These are phyloP conservation scores for Ptychodera flava DNA, from an alignment of 35 echinoderm and acorn worm genomes.

Conservation along the genomic window DNA sequence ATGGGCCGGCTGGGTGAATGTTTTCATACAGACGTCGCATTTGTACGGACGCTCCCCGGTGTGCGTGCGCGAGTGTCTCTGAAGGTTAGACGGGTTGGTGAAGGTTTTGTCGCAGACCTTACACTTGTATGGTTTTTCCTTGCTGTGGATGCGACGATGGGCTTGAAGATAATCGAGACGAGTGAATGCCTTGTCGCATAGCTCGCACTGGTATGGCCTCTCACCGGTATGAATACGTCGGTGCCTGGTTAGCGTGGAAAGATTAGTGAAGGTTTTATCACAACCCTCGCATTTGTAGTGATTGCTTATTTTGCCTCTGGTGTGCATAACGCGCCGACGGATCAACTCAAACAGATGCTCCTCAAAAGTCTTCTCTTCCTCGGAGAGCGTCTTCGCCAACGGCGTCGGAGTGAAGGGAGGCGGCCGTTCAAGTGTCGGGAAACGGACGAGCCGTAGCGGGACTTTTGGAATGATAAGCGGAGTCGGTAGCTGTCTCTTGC, in stretches of 20 bases:
- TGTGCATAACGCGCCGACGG: not conserved
- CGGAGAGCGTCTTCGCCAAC: not conserved
- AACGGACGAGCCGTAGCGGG: not conserved
- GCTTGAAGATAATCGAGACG: constrained; percentile 5
- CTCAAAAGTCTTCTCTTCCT: not conserved
- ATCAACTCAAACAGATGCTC: not conserved
- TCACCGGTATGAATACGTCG: constrained; percentile 70
- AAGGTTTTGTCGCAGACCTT: constrained; percentile 42
- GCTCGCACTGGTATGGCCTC: constrained; percentile 65
- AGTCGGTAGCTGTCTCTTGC: not conserved
- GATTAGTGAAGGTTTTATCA: constrained; percentile 62
- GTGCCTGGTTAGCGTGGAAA: constrained; percentile 84
- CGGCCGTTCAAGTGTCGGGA: not conserved
- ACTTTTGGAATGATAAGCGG: not conserved
- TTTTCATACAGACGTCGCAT: constrained; percentile 53
- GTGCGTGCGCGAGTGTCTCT: constrained; percentile 35
- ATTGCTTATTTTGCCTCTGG: not conserved
- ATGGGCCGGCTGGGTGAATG: constrained; percentile 41
- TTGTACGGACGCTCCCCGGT: constrained; percentile 55
- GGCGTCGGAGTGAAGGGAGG: not conserved
- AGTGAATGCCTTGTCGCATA: constrained; percentile 53
- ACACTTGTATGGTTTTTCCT: constrained; percentile 31
- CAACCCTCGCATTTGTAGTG: constrained; percentile 63
- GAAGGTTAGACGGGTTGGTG: constrained; percentile 32
- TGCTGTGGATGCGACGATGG: not conserved